Percentiles rank a stretch among this genome's conserved stretches.
phyloP scores from a whole-genome alignment of 2,113 vertebrate genomes.

The Ramphastos sulfuratus region DNA sequence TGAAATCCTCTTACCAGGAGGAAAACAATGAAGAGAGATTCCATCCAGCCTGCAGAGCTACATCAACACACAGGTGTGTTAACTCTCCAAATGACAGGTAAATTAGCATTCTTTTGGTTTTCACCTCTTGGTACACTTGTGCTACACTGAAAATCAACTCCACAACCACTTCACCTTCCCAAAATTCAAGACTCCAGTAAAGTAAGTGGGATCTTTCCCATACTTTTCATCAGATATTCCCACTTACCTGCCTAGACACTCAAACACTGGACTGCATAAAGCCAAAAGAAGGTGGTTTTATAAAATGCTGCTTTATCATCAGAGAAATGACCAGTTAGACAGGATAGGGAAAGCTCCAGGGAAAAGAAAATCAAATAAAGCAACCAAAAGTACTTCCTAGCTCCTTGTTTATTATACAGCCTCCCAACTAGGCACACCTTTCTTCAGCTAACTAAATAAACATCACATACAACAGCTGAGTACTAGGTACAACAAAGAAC shows the following conservation, averaged over 20 bases:
- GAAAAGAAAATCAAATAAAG: not conserved
- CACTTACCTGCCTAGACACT: not conserved
- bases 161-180: not conserved
- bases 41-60: not conserved
- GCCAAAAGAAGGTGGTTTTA: not conserved
- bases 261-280: not conserved
- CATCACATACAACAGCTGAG: not conserved
- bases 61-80: accelerated
- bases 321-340: not conserved
- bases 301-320: not conserved
- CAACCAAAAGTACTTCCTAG: not conserved
- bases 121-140: not conserved
- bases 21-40: not conserved
- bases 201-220: not conserved
- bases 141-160: not conserved
- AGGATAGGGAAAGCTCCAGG: not conserved
- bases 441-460: not conserved
- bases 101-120: not conserved
- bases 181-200: not conserved
- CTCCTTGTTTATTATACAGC: not conserved
- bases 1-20: not conserved
- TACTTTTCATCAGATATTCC: not conserved
- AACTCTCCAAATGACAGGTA: not conserved
- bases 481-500: not conserved
- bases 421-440: not conserved